Percentiles rank a stretch among this genome's conserved stretches.
phyloP scores from a whole-genome alignment of 2,888 invertebrate species.

The Yponomeuta sedellus region DNA sequence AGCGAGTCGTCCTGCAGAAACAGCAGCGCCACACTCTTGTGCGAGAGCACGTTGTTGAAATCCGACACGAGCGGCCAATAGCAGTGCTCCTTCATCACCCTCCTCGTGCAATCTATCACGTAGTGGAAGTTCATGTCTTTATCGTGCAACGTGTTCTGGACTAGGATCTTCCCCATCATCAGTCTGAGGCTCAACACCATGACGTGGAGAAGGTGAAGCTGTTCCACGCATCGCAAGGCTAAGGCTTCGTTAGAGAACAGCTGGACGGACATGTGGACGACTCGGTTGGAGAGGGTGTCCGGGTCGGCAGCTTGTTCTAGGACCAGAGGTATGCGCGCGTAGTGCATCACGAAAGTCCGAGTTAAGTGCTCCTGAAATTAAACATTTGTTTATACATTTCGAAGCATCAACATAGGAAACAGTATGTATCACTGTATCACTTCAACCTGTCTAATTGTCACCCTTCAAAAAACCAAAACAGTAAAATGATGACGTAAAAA shows the following conservation, averaged over 20 bases:
- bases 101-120: constrained; percentile 93
- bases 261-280: constrained; percentile 98
- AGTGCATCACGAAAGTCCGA: constrained; percentile 96
- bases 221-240: constrained; percentile 93
- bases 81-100: constrained; percentile 98
- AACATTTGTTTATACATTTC: too few species aligned
- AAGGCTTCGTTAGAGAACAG: constrained; percentile 95
- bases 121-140: constrained; percentile 88
- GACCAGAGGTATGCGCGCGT: constrained; percentile 94
- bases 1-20: constrained; percentile 92
- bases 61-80: constrained; percentile 99
- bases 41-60: constrained; percentile 96
- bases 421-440: too few species aligned
- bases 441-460: too few species aligned
- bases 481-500: too few species aligned
- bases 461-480: too few species aligned
- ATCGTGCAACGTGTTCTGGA: constrained; percentile 90
- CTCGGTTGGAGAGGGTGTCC: constrained; percentile 94
- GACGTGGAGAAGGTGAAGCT: constrained; percentile 91
- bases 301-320: constrained; percentile 90
- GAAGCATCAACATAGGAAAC: too few species aligned
- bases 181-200: constrained; percentile 91
- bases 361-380: constrained; percentile 88
- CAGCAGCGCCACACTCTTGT: constrained; percentile 91
- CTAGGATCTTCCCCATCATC: constrained; percentile 95